phyloP scores from a whole-genome alignment of 2,888 invertebrate genomes.

The Tanypteryx hageni region DNA sequence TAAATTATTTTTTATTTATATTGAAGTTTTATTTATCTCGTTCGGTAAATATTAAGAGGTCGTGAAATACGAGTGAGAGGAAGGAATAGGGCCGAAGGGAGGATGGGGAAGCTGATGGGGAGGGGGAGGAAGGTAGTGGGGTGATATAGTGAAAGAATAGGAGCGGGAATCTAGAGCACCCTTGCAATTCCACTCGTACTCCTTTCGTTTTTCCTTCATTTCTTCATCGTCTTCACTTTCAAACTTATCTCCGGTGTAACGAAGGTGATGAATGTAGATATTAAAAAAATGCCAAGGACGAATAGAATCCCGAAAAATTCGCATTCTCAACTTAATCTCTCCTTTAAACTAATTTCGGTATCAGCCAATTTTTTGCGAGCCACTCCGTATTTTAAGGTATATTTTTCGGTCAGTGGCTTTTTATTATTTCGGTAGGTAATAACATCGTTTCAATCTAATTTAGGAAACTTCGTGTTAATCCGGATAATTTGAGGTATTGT shows the following conservation, averaged over 20 bases:
- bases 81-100: neutral
- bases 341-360: neutral
- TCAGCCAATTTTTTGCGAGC: neutral
- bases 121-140: neutral
- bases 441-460: no score
- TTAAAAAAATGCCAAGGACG: neutral
- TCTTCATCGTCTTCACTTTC: neutral
- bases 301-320: neutral
- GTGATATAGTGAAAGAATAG: neutral
- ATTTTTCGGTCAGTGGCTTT: no score
- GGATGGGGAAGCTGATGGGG: neutral
- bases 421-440: no score
- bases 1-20: no score
- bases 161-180: neutral
- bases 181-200: neutral
- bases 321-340: neutral
- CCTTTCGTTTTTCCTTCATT: conserved; percentile 1
- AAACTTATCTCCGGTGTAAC: neutral
- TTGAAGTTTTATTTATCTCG: no score
- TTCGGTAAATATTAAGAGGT: no score
- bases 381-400: no score
- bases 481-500: no score
- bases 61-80: no score
- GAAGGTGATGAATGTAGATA: neutral
- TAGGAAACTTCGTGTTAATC: no score